These are phyloP conservation scores for Gastrophryne carolinensis DNA, from an alignment of 2,797 vertebrate genomes.

Conservation along the genomic window DNA sequence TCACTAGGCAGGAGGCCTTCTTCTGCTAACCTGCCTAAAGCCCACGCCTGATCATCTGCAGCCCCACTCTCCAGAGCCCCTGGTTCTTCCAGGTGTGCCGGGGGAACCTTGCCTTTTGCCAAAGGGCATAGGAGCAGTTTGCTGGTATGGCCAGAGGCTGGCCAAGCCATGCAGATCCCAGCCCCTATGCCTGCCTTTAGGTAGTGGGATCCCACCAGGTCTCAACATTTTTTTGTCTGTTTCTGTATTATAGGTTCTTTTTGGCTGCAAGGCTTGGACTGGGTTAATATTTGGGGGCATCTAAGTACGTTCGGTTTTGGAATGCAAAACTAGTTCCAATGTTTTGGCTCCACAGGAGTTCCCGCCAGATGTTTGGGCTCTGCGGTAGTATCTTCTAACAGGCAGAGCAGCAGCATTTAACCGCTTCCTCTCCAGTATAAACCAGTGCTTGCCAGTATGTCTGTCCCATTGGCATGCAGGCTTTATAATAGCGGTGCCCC, in stretches of 20 bases:
- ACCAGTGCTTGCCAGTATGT: not conserved
- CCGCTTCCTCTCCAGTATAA: not conserved
- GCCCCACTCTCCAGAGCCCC: too few species aligned
- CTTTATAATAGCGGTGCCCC: not conserved
- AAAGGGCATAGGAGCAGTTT: too few species aligned
- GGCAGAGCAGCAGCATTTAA: slow-evolving; percentile 13
- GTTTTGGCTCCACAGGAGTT: slow-evolving; percentile 38
- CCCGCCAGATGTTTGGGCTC: slow-evolving; percentile 39
- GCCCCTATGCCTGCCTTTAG: too few species aligned
- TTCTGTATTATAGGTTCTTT: not conserved
- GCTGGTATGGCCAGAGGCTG: too few species aligned
- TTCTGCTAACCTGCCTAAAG: too few species aligned
- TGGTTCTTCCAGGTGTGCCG: too few species aligned
- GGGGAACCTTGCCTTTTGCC: too few species aligned
- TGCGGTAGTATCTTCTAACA: slow-evolving; percentile 28
- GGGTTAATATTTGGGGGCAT: slow-evolving; percentile 26
- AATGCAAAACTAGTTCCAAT: slow-evolving; percentile 31
- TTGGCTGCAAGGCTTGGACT: not conserved
- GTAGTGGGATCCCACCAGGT: too few species aligned
- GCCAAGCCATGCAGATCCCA: too few species aligned
- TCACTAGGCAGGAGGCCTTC: too few species aligned
- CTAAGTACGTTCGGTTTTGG: slow-evolving; percentile 13
- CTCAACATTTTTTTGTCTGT: too few species aligned
- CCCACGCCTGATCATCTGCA: too few species aligned
- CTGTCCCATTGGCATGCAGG: not conserved